Percentiles rank a stretch among this genome's conserved stretches.
phyloP scores from a whole-genome alignment of 2,113 vertebrate genomes.

The Scomber scombrus region DNA sequence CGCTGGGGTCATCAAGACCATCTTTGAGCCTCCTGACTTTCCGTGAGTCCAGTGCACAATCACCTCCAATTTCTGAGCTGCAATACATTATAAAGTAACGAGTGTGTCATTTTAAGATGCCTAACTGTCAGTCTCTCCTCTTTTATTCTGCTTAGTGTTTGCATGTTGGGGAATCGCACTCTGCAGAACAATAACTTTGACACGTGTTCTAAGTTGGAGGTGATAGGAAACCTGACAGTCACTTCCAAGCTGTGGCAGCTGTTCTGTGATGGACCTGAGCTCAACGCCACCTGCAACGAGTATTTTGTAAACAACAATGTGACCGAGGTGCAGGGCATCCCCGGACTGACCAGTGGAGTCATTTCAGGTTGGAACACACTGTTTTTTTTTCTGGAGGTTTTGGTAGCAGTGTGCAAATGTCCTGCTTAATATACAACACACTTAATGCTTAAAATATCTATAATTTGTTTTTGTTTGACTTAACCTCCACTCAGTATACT shows the following conservation, averaged over 20 bases:
- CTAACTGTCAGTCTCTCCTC: background rate
- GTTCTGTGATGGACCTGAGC: slow-evolving; percentile 86
- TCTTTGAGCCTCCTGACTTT: slow-evolving; percentile 91
- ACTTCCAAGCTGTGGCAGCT: slow-evolving; percentile 88
- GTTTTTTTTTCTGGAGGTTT: slow-evolving; percentile 6
- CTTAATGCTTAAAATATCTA: too few relatives aligned
- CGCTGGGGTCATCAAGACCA: slow-evolving; percentile 94
- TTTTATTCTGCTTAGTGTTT: slow-evolving; percentile 84
- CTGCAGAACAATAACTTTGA: slow-evolving; percentile 87
- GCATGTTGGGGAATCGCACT: slow-evolving; percentile 95
- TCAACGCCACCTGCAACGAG: slow-evolving; percentile 87
- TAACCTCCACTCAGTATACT: background rate
- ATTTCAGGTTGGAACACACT: slow-evolving; percentile 75
- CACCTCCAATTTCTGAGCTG: background rate
- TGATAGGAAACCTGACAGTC: slow-evolving; percentile 80
- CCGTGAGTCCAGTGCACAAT: slow-evolving; percentile 86
- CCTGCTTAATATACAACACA: too few relatives aligned
- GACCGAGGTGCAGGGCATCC: slow-evolving; percentile 92
- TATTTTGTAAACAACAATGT: slow-evolving; percentile 92
- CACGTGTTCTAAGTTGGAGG: slow-evolving; percentile 87
- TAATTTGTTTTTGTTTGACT: background rate
- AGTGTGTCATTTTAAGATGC: background rate
- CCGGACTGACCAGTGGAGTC: slow-evolving; percentile 90
- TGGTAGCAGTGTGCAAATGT: background rate
- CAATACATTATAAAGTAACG: background rate